phyloP scores from a whole-genome alignment of 2,797 vertebrate species.

The Lacerta agilis region DNA sequence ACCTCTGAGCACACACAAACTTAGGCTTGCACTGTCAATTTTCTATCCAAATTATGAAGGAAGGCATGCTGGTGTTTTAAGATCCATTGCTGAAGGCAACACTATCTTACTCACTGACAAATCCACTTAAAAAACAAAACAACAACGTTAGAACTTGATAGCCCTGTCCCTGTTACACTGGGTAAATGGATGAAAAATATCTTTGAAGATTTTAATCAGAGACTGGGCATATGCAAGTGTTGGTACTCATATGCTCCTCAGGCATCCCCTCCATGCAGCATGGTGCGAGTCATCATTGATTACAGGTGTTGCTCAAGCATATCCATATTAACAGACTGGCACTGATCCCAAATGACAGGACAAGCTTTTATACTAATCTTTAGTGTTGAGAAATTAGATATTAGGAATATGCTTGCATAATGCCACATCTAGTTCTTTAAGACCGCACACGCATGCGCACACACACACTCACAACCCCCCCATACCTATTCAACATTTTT shows the following conservation, averaged over 20 bases:
- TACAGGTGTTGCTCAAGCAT: background rate
- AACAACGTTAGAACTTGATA: background rate
- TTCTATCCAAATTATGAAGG: background rate
- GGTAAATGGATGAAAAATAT: background rate
- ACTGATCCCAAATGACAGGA: background rate
- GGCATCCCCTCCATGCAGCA: background rate
- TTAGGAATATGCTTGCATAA: background rate
- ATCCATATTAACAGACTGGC: background rate
- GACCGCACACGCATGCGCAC: background rate
- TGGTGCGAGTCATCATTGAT: background rate
- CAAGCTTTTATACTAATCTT: background rate
- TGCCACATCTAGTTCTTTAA: background rate
- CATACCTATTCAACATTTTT: too few relatives aligned
- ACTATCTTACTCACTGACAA: background rate
- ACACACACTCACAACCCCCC: background rate
- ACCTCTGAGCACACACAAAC: background rate
- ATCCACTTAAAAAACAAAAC: background rate
- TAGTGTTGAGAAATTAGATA: background rate
- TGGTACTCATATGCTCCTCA: background rate
- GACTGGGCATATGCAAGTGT: background rate
- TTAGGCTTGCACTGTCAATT: background rate
- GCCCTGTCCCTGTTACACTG: fast-evolving
- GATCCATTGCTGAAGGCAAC: background rate
- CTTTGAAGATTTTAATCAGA: background rate
- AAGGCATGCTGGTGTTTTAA: background rate